Conservation (phyloP, 1,140 invertebrate species). For the Globodera ellingtonae region DNA sequence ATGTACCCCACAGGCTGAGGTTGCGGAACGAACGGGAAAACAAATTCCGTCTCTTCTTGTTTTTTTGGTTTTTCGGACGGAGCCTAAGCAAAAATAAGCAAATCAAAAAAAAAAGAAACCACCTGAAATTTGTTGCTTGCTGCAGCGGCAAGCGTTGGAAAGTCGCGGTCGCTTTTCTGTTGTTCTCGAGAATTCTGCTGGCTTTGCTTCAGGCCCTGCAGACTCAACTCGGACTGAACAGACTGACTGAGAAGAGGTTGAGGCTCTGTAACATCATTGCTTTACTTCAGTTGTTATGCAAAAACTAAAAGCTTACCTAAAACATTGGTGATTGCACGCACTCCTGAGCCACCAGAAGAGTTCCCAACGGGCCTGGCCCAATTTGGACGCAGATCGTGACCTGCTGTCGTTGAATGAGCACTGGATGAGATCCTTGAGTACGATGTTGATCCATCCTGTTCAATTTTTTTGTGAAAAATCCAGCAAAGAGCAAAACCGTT, state of each 20-base stretch:
- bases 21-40: constrained; percentile 12
- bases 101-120: neutral
- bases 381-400: constrained; percentile 56
- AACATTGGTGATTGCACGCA: neutral
- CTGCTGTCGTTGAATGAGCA: constrained; percentile 32
- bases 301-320: neutral
- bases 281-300: too few species aligned
- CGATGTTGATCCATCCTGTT: constrained; percentile 24
- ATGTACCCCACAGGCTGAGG: constrained; percentile 45
- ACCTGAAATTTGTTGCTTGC: constrained; percentile 29
- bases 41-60: constrained; percentile 5
- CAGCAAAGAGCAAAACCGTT: neutral
- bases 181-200: constrained; percentile 24
- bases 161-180: constrained; percentile 51
- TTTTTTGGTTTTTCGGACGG: constrained; percentile 3
- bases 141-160: constrained; percentile 54
- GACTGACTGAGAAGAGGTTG: neutral
- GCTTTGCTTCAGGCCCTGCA: constrained; percentile 16
- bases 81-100: constrained; percentile 9
- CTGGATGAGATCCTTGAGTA: constrained; percentile 29
- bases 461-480: constrained; percentile 5
- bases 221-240: neutral
- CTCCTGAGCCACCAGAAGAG: neutral
- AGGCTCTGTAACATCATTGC: neutral
- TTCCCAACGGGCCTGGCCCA: constrained; percentile 55